Evolutionary conservation across 2,113 vertebrate genomes (phyloP), one percentile per base, ranked within the genome.

Genomic region (Anguilla rostrata): DNA sequence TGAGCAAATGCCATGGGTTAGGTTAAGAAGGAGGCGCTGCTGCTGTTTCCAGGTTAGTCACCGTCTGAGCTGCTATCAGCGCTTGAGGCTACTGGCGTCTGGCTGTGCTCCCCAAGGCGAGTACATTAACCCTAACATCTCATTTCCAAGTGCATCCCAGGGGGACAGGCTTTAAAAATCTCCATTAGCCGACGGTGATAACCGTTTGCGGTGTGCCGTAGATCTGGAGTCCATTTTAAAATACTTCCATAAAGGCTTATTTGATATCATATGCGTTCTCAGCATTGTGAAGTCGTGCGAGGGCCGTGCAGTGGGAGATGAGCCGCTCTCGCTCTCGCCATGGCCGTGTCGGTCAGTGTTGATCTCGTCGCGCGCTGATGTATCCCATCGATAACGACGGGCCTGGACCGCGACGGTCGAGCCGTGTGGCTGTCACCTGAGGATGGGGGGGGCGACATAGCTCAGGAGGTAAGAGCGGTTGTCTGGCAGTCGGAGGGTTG

Each of bases 1-100:
- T 81, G 80, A 92, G 91, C 91, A 88, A 91, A 90, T 91, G 82
- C 91, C 91, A 92, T 91, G 66, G 39, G 75, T 29, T 84, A 89
- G 87, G 91, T 91, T 82, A 87, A 88, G 39, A 88, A 87, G 89
- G 90, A 93, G 84, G 87, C 80, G 82, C 39, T 53, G 78, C 39
- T 20, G 80, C 11, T 34, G 80, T 26, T 81, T 29, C 0, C 81
- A 84, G 79, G 75, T 63, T 63, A 49, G 41, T 66, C 85, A 83
- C 83, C 39, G 78, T 56, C 85, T 26, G 75, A 82, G 90, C 93
- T 91, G 78, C 1, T 92, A 90, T 93, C 91, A 90, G 84, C 57
- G 34, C 46, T 57, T 57, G 71, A 49, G 87, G 41, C 83, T 1
- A 20, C 3, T 34, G 63, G 86, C 78, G 81, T 84, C 85, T 81